phyloP scores from a whole-genome alignment of 2,113 vertebrate species.

The Anoura caudifer region DNA sequence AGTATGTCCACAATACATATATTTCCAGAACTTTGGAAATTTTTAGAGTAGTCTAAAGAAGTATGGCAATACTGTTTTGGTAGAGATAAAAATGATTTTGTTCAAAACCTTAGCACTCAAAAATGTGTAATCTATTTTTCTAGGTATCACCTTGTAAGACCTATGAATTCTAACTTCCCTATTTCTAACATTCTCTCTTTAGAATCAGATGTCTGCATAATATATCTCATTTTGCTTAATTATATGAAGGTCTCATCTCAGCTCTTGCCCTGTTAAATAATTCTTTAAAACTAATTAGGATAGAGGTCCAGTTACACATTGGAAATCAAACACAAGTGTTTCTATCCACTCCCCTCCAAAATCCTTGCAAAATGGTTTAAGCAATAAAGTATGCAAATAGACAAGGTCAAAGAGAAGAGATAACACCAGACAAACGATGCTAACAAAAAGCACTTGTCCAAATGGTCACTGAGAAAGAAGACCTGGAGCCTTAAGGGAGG shows the following conservation, averaged over 20 bases:
- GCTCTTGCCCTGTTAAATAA: background rate
- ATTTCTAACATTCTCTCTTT: constrained; percentile 4
- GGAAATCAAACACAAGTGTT: background rate
- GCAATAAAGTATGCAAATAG: background rate
- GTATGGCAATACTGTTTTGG: background rate
- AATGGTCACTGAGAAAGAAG: background rate
- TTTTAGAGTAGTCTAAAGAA: background rate
- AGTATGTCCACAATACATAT: background rate
- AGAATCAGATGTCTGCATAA: background rate
- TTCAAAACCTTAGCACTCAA: background rate
- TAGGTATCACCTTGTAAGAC: background rate
- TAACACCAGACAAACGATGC: background rate
- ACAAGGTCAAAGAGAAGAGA: background rate
- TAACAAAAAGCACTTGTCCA: background rate
- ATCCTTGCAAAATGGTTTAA: background rate
- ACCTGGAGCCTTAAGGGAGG: background rate
- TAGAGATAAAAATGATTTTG: background rate
- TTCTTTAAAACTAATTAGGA: background rate
- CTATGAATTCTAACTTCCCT: background rate
- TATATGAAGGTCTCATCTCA: background rate
- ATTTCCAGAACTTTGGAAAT: background rate
- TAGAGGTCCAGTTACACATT: background rate
- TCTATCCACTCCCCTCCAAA: background rate
- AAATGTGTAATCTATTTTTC: background rate
- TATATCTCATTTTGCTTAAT: background rate